Base-by-base conservation (phyloP, 2,888 invertebrate species). In the Melinaea menophilus region DNA sequence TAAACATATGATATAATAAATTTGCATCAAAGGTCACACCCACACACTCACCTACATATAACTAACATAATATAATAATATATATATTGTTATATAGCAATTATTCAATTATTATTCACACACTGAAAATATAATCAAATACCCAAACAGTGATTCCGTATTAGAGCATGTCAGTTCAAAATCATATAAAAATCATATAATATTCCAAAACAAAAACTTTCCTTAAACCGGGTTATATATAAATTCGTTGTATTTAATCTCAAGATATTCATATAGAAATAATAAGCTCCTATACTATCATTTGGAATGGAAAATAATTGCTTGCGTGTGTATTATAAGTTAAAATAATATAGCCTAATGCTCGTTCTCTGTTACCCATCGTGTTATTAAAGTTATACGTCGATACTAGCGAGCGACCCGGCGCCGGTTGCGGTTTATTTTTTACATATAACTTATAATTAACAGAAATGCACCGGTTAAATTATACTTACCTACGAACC, bases 291-390 rank as follows among this genome's bases (percentile, higher is more conserved):
- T 81, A 81, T 76, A 76, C 79, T 80, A 81, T 84, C 80, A 84
- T 85, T 77, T 81, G 77, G 75, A 80, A 77, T 77, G 75, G 74
- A 73, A 70, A 75, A 79, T 86, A 85, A 86, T 86, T 86, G 85
- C 76, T 72, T 77, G 75, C 79, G 81, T 81, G 67, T 61, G 68
- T 65, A 65, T 67, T 63, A 67, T 71, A 65, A 62, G 64, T 66
- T 65, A 69, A 66, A 68, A 69, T 65, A 69, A 69, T 63, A 80
- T 77, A 76, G 70, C 77, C 78, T 80, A 80, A 79, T 79, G 76
- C 77, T 77, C 72, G 75, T 75, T 76, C 76, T 77, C 73, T 75
- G 78, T 79, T 79, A 77, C 77, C 78, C 78, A 77, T 76, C 75
- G 71, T 76, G 75, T 80, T 78, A 83, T 84, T 82, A 84, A 72